Evolutionary conservation across 2,113 vertebrate genomes (phyloP).

Genomic region (Hydrochoerus hydrochaeris): DNA sequence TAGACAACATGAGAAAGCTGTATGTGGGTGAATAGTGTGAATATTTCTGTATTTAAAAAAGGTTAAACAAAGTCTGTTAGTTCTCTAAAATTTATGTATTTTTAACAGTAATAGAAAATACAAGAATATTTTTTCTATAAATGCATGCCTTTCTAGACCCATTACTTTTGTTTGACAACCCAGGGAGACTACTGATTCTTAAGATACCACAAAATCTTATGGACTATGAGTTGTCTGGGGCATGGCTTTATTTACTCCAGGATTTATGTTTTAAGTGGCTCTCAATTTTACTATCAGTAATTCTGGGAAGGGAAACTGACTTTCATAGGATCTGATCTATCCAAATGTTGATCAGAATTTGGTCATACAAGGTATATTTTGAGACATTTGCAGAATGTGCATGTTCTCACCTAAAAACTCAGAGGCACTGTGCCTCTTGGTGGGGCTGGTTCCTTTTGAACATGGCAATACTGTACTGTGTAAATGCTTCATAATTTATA

Average conservation of each 20-base stretch:
- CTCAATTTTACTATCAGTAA: constrained; percentile 26
- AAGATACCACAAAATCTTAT: background rate
- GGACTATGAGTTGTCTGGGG: background rate
- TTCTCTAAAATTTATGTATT: constrained; percentile 44
- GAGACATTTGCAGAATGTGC: constrained; percentile 14
- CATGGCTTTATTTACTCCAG: constrained; percentile 27
- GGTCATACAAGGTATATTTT: background rate
- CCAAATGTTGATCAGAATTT: constrained; percentile 19
- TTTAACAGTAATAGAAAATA: constrained; percentile 65
- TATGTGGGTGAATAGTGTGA: constrained; percentile 53
- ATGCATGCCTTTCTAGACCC: constrained; percentile 14
- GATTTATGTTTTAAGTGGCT: constrained; percentile 32
- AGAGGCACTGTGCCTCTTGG: background rate
- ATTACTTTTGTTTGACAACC: constrained; percentile 36
- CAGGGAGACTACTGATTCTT: constrained; percentile 41
- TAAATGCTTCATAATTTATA: constrained; percentile 6
- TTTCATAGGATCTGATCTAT: background rate
- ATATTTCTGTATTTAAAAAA: constrained; percentile 62
- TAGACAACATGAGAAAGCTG: constrained; percentile 50
- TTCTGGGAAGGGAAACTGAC: background rate
- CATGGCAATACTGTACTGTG: background rate
- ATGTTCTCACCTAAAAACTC: background rate
- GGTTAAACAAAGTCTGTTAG: constrained; percentile 54
- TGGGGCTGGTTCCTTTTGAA: background rate
- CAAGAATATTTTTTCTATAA: constrained; percentile 25